Evolutionary conservation across 1,140 invertebrate species (phyloP).

Genomic region (Drosophila pruinosa): DNA sequence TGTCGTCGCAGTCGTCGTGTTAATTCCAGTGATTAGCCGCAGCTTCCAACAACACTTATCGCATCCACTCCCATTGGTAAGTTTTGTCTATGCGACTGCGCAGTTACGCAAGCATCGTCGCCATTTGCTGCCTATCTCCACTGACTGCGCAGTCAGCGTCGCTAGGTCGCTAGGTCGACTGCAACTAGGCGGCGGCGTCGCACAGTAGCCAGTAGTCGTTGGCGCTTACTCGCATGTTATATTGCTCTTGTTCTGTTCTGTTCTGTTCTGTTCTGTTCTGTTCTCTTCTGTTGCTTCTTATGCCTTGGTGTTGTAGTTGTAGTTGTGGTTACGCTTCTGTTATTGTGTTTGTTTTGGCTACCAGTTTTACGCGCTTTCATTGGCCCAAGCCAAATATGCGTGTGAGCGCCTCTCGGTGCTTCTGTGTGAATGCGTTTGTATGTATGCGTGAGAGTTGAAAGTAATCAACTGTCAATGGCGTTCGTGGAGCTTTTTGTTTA

Average conservation of each 20-base stretch:
- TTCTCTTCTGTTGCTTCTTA: neutral
- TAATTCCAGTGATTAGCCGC: slow-evolving; percentile 39
- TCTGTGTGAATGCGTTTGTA: neutral
- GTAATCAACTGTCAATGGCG: slow-evolving; percentile 54
- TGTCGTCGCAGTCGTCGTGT: slow-evolving; percentile 13
- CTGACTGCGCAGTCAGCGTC: slow-evolving; percentile 30
- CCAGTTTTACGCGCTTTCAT: slow-evolving; percentile 82
- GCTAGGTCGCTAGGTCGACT: slow-evolving; percentile 2
- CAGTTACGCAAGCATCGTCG: slow-evolving; percentile 43
- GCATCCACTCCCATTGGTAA: slow-evolving; percentile 35
- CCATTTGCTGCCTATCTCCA: slow-evolving; percentile 18
- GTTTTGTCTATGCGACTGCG: slow-evolving; percentile 36
- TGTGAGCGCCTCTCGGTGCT: slow-evolving; percentile 28
- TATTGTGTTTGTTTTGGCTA: slow-evolving; percentile 54
- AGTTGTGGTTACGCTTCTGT: neutral
- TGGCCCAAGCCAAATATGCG: slow-evolving; percentile 53
- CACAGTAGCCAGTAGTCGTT: slow-evolving; percentile 55
- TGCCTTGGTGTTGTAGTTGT: neutral
- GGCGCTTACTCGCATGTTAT: slow-evolving; percentile 36
- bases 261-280: neutral
- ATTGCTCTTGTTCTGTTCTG: slow-evolving; percentile 8
- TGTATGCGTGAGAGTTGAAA: slow-evolving; percentile 34
- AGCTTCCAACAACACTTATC: slow-evolving; percentile 4
- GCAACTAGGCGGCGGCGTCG: slow-evolving; percentile 48
- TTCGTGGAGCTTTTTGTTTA: slow-evolving; percentile 31